Base-by-base conservation (phyloP, 1,140 invertebrate genomes). In the Drosophila willistoni region DNA sequence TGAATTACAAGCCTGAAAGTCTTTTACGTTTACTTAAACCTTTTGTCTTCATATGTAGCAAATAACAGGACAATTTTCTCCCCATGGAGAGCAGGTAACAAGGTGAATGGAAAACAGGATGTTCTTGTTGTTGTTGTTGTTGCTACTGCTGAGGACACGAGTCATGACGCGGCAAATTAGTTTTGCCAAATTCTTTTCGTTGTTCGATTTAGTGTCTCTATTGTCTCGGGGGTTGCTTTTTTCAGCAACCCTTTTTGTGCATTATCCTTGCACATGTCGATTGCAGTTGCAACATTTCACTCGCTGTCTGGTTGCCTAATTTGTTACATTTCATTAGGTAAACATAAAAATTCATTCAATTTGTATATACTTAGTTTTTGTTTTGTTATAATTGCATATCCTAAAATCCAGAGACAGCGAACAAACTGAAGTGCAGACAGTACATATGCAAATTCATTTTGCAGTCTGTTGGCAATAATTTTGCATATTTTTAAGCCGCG, bases 401-500 rank as follows among this genome's bases (percentile, higher is more conserved):
- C 19, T 22, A 7, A 14, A 7, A 47, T 14, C 14, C 7, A 44
- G n/a, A 44, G 4, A 44, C 4, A 14, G 13, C 1, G 33, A 34
- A 2, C 33, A 36, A 36, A 36, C 42, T 14, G 6, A 29, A 29
- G 78, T 69, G 51, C 76, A 75, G 70, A 79, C 19, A n/a, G 1
- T 22, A 22, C 66, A 39, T 51, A 42, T 68, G 68, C 63, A 54
- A 67, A 22, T 65, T 29, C 44, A 66, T 65, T 60, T 69, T 41
- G 55, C 67, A 47, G 59, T 34, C 33, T 79, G 56, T 14, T 73
- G 71, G 56, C 82, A 87, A 87, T 87, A 89, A 87, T 80, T 51
- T 78, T 51, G 68, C 77, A 78, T 51, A 51, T 51, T 51, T 51
- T 22, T 87, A 86, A 86, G 81, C 83, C 81, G 75, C 83, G 77